Percentiles rank a stretch among this genome's conserved stretches.
Conservation (phyloP, 2,888 invertebrate species). For the Coelogynopora nodosa region DNA sequence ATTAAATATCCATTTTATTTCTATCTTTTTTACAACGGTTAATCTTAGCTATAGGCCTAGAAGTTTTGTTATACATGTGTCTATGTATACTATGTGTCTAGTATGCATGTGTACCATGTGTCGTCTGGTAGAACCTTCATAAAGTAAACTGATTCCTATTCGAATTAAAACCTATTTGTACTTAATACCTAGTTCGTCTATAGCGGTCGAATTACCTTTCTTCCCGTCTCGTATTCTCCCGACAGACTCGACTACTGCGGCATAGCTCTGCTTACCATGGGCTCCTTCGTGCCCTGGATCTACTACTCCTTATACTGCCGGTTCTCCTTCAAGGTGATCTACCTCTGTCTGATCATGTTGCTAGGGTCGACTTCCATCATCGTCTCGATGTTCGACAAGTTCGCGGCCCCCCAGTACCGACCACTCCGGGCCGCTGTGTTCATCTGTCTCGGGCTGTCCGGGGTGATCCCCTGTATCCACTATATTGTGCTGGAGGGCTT, state of each 20-base stretch:
- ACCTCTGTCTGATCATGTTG: constrained; percentile 82
- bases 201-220: no score
- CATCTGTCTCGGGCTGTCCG: constrained; percentile 90
- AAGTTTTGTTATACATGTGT: no score
- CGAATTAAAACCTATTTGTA: no score
- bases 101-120: no score
- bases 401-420: constrained; percentile 84
- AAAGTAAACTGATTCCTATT: no score
- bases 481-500: constrained; percentile 90
- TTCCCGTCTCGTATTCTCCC: no score
- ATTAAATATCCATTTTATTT: no score
- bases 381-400: constrained; percentile 94
- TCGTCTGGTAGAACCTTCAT: no score
- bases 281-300: constrained; percentile 97
- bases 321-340: constrained; percentile 83
- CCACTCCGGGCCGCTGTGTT: constrained; percentile 90
- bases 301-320: constrained; percentile 99
- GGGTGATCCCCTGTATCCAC: constrained; percentile 93
- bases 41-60: no score
- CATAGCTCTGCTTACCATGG: constrained; percentile 93
- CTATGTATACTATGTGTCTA: no score
- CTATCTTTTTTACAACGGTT: no score
- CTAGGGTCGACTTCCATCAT: constrained; percentile 87
- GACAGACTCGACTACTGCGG: constrained; percentile 90
- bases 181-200: no score